Conservation (phyloP, 1,140 invertebrate species). For the Drosophila neocordata region DNA sequence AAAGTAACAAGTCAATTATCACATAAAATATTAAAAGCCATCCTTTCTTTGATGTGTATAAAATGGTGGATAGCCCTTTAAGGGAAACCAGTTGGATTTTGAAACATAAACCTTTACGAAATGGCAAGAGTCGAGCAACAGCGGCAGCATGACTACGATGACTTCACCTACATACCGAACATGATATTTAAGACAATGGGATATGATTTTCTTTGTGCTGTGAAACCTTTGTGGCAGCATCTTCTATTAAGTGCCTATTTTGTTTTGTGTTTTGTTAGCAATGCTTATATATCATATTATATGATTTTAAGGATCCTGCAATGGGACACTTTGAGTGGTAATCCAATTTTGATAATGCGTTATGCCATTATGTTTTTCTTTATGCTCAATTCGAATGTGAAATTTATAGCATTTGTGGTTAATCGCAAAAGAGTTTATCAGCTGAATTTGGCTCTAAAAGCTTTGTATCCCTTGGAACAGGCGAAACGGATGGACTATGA, state of each 20-base stretch:
- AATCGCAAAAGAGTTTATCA: slow-evolving; percentile 14
- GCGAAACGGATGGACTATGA: slow-evolving; percentile 5
- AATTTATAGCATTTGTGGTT: slow-evolving; percentile 41
- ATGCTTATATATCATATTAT: slow-evolving; percentile 31
- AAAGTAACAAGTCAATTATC: slow-evolving; percentile 30
- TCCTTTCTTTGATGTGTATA: background rate
- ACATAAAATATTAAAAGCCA: slow-evolving; percentile 27
- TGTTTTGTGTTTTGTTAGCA: slow-evolving; percentile 24
- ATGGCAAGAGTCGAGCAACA: slow-evolving; percentile 11
- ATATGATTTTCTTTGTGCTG: slow-evolving; percentile 45
- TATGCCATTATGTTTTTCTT: slow-evolving; percentile 38
- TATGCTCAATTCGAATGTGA: slow-evolving; percentile 39
- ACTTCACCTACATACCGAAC: slow-evolving; percentile 51
- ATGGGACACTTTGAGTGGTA: slow-evolving; percentile 37
- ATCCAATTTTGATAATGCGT: slow-evolving; percentile 40
- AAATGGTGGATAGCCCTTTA: background rate
- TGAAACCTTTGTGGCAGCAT: slow-evolving; percentile 29
- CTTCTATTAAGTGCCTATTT: slow-evolving; percentile 24
- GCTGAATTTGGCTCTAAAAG: slow-evolving; percentile 19
- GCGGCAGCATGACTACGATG: slow-evolving; percentile 36
- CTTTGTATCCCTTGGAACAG: slow-evolving; percentile 31
- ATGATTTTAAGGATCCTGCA: slow-evolving; percentile 36
- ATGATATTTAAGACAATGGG: slow-evolving; percentile 46
- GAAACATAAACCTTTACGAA: background rate
- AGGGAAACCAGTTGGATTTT: slow-evolving; percentile 23